phyloP scores from a whole-genome alignment of 2,797 vertebrate genomes.

The Hybognathus amarus region DNA sequence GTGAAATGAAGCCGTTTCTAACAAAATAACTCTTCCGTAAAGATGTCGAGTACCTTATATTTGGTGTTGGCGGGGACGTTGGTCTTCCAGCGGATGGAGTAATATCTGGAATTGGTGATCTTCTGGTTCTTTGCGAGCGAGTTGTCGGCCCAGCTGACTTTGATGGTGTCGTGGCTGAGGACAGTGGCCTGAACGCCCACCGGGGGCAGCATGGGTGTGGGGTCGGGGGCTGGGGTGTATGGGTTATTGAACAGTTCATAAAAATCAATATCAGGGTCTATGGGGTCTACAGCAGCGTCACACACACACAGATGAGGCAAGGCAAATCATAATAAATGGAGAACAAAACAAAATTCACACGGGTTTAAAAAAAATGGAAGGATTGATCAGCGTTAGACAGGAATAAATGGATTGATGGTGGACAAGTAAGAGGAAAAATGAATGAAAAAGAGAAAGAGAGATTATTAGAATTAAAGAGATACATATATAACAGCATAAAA shows the following conservation, averaged over 20 bases:
- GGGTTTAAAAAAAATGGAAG: conserved; percentile 49
- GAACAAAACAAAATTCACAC: conserved; percentile 65
- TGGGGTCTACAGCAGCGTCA: conserved; percentile 75
- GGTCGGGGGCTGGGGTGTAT: conserved; percentile 99
- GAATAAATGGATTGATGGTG: conserved; percentile 21
- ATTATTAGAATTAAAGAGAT: conserved; percentile 47
- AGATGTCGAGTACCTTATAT: conserved; percentile 60
- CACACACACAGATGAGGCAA: conserved; percentile 51
- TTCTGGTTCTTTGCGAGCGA: conserved; percentile 98
- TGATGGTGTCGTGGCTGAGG: conserved; percentile 93
- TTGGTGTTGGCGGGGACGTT: conserved; percentile 99
- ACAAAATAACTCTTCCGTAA: not conserved
- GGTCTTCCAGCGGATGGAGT: conserved; percentile 98
- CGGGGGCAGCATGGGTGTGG: conserved; percentile 97
- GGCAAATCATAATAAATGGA: conserved; percentile 54
- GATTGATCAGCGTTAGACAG: not conserved
- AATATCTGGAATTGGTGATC: conserved; percentile 95
- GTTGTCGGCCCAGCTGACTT: conserved; percentile 98
- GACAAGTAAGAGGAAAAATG: conserved; percentile 15
- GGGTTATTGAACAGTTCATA: conserved; percentile 97
- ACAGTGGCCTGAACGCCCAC: conserved; percentile 98
- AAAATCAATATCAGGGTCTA: conserved; percentile 98
- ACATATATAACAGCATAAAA: not conserved
- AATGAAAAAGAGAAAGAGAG: conserved; percentile 49
- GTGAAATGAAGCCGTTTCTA: not conserved